These are phyloP conservation scores for Leptogaster cylindrica DNA, from an alignment of 2,888 invertebrate species.

Conservation along the genomic window DNA sequence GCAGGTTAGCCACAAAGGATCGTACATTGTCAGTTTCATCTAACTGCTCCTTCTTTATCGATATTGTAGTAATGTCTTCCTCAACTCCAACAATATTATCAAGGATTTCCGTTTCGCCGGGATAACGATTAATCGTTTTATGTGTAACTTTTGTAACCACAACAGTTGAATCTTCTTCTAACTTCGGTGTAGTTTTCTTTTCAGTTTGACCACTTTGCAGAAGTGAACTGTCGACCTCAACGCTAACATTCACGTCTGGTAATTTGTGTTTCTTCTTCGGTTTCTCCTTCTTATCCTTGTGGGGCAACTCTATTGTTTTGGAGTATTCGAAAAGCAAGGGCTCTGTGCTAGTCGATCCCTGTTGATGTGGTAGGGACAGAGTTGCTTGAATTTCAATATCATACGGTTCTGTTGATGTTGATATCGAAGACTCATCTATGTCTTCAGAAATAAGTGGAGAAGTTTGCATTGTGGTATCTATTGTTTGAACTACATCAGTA, in stretches of 20 bases:
- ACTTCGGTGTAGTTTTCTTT: not conserved
- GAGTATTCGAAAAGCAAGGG: slow-evolving; percentile 56
- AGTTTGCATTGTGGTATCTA: slow-evolving; percentile 57
- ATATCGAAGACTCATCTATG: slow-evolving; percentile 52
- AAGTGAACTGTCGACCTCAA: slow-evolving; percentile 54
- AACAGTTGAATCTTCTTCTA: slow-evolving; percentile 46
- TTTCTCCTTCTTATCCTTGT: slow-evolving; percentile 46
- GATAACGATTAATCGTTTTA: slow-evolving; percentile 55
- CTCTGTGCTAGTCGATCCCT: slow-evolving; percentile 59
- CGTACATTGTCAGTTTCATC: slow-evolving; percentile 53
- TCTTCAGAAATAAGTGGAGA: slow-evolving; percentile 49
- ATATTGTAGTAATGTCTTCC: slow-evolving; percentile 55
- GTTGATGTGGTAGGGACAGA: slow-evolving; percentile 66
- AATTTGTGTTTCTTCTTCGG: slow-evolving; percentile 50
- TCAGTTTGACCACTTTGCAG: slow-evolving; percentile 51
- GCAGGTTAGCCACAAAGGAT: slow-evolving; percentile 45
- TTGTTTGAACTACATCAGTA: slow-evolving; percentile 51
- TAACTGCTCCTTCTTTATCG: slow-evolving; percentile 49
- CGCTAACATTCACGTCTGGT: slow-evolving; percentile 56
- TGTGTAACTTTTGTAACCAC: slow-evolving; percentile 55
- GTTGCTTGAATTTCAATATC: slow-evolving; percentile 65
- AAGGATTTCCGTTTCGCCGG: slow-evolving; percentile 48
- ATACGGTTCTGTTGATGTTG: slow-evolving; percentile 57
- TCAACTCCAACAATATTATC: slow-evolving; percentile 43
- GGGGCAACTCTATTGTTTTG: slow-evolving; percentile 57